These are phyloP conservation scores for Oscheius sp. DNA, from an alignment of 2,888 invertebrate species.

Conservation along the genomic window DNA sequence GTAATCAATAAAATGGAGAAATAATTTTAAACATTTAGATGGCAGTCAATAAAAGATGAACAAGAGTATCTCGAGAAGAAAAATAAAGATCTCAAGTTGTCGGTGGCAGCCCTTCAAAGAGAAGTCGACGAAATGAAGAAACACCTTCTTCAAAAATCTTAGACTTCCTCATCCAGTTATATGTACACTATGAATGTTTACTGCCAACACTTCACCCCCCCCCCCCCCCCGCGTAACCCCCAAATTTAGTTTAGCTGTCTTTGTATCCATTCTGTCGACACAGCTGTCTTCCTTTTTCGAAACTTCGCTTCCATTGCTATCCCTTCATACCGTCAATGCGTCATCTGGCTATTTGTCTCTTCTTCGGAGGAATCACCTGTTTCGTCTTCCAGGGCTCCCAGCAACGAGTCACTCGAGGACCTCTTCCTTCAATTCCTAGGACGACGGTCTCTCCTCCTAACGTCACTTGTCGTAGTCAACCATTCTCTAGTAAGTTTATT, in stretches of 20 bases:
- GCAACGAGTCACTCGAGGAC: not conserved
- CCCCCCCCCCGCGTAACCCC: not conserved
- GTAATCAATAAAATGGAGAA: not conserved
- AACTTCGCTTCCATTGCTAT: not conserved
- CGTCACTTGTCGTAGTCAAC: not conserved
- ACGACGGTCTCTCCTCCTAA: not conserved
- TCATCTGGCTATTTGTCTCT: not conserved
- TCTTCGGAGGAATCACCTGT: not conserved
- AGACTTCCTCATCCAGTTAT: not conserved
- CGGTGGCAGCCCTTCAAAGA: not conserved
- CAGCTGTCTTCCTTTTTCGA: not conserved
- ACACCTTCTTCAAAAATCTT: not conserved
- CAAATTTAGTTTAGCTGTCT: not conserved
- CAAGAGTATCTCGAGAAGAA: not conserved
- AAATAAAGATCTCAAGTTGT: not conserved
- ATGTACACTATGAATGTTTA: not conserved
- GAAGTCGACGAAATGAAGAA: constrained; percentile 8
- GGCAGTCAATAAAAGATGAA: constrained; percentile 1
- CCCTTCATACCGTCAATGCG: not conserved
- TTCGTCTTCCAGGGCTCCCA: no score
- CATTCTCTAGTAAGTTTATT: constrained; percentile 15
- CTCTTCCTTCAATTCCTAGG: not conserved
- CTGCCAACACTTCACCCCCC: not conserved
- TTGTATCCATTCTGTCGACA: not conserved
- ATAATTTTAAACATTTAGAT: constrained; percentile 1